These are phyloP conservation scores for Zaprionus capensis DNA, from an alignment of 1,140 invertebrate species.

Conservation along the genomic window DNA sequence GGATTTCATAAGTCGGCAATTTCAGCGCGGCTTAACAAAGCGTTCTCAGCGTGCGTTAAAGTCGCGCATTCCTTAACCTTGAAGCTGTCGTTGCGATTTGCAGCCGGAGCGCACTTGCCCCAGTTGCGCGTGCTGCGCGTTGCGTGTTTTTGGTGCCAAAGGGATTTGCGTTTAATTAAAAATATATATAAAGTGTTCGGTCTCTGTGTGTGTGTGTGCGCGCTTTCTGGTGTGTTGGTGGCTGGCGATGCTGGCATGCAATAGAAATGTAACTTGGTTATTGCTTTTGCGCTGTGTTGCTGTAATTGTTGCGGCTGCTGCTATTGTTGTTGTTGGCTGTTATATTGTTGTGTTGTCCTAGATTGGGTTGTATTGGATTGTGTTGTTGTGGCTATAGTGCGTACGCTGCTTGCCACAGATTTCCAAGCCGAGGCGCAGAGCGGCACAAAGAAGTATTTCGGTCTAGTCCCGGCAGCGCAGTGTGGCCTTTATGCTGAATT, in stretches of 20 bases:
- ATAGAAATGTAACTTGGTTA: conserved; percentile 76
- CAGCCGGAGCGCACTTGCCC: conserved; percentile 36
- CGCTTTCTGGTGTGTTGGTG: conserved; percentile 28
- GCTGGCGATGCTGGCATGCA: conserved; percentile 70
- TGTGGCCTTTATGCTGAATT: conserved; percentile 67
- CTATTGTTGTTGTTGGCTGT: conserved; percentile 18
- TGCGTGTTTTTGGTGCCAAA: conserved; percentile 66
- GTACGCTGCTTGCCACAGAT: conserved; percentile 38
- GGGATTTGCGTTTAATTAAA: conserved; percentile 79
- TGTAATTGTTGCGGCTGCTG: conserved; percentile 40
- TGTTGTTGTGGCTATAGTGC: conserved; percentile 43
- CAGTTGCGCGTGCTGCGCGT: conserved; percentile 55
- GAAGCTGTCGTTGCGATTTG: conserved; percentile 60
- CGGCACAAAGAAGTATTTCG: conserved; percentile 52
- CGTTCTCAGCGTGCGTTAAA: neutral
- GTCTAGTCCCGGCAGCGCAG: conserved; percentile 14
- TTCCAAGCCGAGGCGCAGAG: conserved; percentile 37
- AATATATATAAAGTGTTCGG: conserved; percentile 69
- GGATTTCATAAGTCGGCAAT: neutral
- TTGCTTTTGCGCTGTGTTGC: conserved; percentile 58
- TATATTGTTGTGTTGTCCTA: conserved; percentile 29
- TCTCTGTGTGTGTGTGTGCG: conserved; percentile 42
- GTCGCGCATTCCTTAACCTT: conserved; percentile 63
- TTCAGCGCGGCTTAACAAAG: conserved; percentile 7
- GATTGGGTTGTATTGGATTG: conserved; percentile 24